Conservation (phyloP, 1,140 invertebrate genomes). For the Caenorhabditis tropicalis region DNA sequence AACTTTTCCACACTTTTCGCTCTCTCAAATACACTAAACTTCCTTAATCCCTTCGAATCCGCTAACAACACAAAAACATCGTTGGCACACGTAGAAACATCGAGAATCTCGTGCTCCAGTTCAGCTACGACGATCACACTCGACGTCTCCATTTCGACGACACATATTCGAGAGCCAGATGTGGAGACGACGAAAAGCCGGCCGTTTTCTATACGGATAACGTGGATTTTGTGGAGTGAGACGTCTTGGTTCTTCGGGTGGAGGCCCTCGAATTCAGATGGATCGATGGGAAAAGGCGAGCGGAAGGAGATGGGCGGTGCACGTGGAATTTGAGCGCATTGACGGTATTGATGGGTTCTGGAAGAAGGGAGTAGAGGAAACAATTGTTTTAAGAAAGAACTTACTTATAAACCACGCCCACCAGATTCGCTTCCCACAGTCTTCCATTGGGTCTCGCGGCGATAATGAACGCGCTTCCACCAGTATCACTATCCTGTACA, state of each 20-base stretch:
- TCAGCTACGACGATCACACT: not conserved
- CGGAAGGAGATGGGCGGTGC: slow-evolving; percentile 24
- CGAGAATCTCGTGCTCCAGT: slow-evolving; percentile 13
- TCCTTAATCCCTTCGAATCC: not conserved
- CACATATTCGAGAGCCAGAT: not conserved
- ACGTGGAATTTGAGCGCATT: slow-evolving; percentile 27
- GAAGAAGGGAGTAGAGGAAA: not conserved
- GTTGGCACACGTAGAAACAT: slow-evolving; percentile 2
- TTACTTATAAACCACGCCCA: slow-evolving; percentile 48
- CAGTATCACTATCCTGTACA: not conserved
- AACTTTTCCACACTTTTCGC: slow-evolving; percentile 9
- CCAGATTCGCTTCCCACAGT: slow-evolving; percentile 50
- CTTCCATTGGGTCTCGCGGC: slow-evolving; percentile 49
- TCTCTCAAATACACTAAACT: slow-evolving; percentile 10
- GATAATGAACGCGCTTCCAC: slow-evolving; percentile 10
- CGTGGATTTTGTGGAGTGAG: not conserved
- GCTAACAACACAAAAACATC: slow-evolving; percentile 39
- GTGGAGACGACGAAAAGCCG: not conserved
- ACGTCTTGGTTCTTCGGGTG: slow-evolving; percentile 30
- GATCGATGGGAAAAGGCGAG: not conserved
- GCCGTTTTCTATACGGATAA: not conserved
- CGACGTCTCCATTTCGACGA: slow-evolving; percentile 39
- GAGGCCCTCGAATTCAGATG: not conserved
- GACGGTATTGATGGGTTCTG: slow-evolving; percentile 52
- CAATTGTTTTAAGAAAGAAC: not conserved